Conservation (phyloP, 2,888 invertebrate genomes). For the Andrena praecox region DNA sequence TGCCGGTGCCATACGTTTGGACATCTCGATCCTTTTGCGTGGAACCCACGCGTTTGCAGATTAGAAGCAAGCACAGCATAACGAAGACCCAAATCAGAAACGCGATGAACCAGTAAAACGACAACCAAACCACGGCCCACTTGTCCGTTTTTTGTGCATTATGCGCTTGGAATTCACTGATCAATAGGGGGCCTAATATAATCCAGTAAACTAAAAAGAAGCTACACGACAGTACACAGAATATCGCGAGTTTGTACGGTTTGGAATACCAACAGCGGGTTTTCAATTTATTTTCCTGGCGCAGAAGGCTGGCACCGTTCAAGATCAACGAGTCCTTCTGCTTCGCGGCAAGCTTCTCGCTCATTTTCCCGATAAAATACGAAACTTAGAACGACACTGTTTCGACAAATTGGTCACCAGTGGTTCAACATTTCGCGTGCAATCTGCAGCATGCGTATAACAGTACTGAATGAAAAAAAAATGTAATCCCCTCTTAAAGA, state of each 20-base stretch:
- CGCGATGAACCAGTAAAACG: slow-evolving; percentile 71
- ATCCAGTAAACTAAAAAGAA: slow-evolving; percentile 82
- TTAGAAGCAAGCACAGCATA: slow-evolving; percentile 52
- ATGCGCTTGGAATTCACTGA: slow-evolving; percentile 14
- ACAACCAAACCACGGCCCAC: slow-evolving; percentile 63
- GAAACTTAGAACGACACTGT: neutral
- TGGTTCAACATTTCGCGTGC: neutral
- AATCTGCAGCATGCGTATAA: neutral
- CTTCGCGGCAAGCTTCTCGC: slow-evolving; percentile 39
- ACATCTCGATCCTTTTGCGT: slow-evolving; percentile 1
- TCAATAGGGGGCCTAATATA: slow-evolving; percentile 77
- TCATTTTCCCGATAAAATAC: slow-evolving; percentile 44
- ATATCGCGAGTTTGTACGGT: slow-evolving; percentile 26
- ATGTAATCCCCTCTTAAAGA: slow-evolving; percentile 24
- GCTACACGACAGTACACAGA: slow-evolving; percentile 51
- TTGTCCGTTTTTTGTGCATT: slow-evolving; percentile 21
- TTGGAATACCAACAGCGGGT: neutral
- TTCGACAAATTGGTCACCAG: neutral
- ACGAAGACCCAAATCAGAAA: slow-evolving; percentile 74
- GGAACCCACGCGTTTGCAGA: slow-evolving; percentile 49
- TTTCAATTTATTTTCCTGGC: slow-evolving; percentile 11
- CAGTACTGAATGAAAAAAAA: slow-evolving; percentile 40
- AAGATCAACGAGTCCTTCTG: slow-evolving; percentile 48
- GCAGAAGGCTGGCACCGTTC: slow-evolving; percentile 33
- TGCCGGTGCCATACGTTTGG: slow-evolving; percentile 54